Evolutionary conservation across 2,113 vertebrate genomes (phyloP).

Genomic region (Empidonax alnorum): DNA sequence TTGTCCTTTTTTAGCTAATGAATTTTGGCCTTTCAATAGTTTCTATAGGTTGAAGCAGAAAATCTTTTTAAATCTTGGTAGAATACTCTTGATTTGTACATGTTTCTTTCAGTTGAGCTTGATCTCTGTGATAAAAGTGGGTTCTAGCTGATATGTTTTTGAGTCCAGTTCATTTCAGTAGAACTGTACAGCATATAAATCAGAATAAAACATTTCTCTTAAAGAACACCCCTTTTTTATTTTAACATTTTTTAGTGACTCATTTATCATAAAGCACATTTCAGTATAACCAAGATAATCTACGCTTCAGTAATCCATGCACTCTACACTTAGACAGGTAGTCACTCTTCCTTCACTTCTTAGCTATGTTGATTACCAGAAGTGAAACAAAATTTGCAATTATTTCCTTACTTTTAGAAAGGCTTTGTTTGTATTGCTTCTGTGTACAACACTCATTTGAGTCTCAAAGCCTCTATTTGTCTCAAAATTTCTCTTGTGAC

Average conservation of each 20-base stretch:
- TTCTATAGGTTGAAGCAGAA: not conserved
- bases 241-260: not conserved
- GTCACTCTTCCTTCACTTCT: not conserved
- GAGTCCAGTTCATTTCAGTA: not conserved
- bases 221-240: not conserved
- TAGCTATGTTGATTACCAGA: not conserved
- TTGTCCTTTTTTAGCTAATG: not conserved
- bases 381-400: not conserved
- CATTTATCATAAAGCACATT: not conserved
- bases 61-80: not conserved
- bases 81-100: not conserved
- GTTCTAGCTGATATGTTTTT: not conserved
- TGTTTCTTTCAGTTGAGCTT: not conserved
- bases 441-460: not conserved
- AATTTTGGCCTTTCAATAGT: not conserved
- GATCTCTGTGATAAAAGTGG: not conserved
- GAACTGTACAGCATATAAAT: not conserved
- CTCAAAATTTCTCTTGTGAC: not conserved
- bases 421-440: not conserved
- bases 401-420: not conserved
- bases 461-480: not conserved
- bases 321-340: not conserved
- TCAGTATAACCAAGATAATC: not conserved
- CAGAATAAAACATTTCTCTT: not conserved
- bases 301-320: not conserved